These are phyloP conservation scores for Eupithecia vulgata DNA, from an alignment of 2,888 invertebrate species.

Conservation along the genomic window DNA sequence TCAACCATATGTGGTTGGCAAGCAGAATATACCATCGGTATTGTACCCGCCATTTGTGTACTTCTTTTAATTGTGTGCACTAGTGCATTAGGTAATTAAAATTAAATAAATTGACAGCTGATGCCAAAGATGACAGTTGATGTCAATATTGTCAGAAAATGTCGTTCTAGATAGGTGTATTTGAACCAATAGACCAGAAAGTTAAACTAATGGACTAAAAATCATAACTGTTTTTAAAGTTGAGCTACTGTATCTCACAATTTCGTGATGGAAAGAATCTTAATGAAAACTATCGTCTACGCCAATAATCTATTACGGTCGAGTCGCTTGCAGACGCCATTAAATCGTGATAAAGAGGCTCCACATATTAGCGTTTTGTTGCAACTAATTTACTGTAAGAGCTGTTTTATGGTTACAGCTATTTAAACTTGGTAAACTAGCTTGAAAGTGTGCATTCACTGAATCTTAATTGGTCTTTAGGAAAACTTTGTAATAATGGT, in stretches of 20 bases:
- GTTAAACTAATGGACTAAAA: neutral
- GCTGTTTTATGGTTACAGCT: constrained; percentile 33
- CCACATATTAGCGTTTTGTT: constrained; percentile 43
- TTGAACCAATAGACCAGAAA: neutral
- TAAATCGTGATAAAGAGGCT: constrained; percentile 48
- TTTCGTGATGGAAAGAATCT: constrained; percentile 44
- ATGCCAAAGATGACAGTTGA: too few species aligned
- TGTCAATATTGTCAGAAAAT: neutral
- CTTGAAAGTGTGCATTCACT: constrained; percentile 22
- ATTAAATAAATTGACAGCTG: too few species aligned
- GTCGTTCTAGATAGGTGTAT: neutral
- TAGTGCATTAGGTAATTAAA: too few species aligned
- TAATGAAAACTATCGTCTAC: constrained; percentile 67
- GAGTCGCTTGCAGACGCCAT: constrained; percentile 64
- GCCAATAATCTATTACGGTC: constrained; percentile 65
- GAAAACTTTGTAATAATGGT: constrained; percentile 5
- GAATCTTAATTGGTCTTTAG: constrained; percentile 22
- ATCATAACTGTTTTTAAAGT: neutral
- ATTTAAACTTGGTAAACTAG: constrained; percentile 29
- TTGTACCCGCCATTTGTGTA: too few species aligned
- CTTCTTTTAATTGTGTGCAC: too few species aligned
- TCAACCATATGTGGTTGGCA: too few species aligned
- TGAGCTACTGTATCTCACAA: constrained; percentile 15
- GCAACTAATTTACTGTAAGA: constrained; percentile 42
- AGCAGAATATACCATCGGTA: too few species aligned